Evolutionary conservation across 2,797 vertebrate genomes (phyloP), one percentile per base, ranked within the genome.

Genomic region (Micropoecilia bifurca): DNA sequence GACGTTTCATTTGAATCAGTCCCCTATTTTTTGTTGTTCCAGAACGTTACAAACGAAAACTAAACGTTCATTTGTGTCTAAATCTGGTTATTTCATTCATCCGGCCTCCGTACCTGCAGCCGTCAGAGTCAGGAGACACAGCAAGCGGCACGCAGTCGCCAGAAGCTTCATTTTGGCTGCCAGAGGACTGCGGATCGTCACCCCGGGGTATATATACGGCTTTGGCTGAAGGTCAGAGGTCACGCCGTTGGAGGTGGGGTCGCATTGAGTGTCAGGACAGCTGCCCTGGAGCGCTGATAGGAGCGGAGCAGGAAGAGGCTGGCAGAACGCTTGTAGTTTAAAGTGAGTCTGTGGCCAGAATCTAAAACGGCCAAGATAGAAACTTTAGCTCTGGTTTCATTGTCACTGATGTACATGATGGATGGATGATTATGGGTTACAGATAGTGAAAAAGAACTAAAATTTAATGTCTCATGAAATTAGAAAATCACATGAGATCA

Each of bases 141-240:
- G 90, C 77, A 97, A 94, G 94, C 93, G 94, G 92, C 96, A 97
- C 93, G 95, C 93, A 81, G 96, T 95, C 90, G 96, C 92, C 90
- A 96, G 94, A 80, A 95, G 93, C 96, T 96, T 98, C 98, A 99
- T 99, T 96, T 97, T 97, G 96, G 95, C 96, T 96, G 96, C 97
- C 96, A 96, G 97, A 96, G 97, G 95, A 94, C 93, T 93, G 90
- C 90, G 86, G 84, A 91, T 93, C 92, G 83, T 90, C 90, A 93
- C 55, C 74, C 81, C 80, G 46, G 18, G 93, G 93, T 97, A 97
- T 99, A 97, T 98, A 98, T 98, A 96, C 63, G 83, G 47, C 76
- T 71, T 75, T 8, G 77, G 76, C 88, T 91, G 88, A 94, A 95
- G 94, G 95, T 92, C 91, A 92, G 89, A 95, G 96, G 96, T 94